Evolutionary conservation across 2,888 invertebrate species (phyloP).

Genomic region (Drosophila niveifrons): DNA sequence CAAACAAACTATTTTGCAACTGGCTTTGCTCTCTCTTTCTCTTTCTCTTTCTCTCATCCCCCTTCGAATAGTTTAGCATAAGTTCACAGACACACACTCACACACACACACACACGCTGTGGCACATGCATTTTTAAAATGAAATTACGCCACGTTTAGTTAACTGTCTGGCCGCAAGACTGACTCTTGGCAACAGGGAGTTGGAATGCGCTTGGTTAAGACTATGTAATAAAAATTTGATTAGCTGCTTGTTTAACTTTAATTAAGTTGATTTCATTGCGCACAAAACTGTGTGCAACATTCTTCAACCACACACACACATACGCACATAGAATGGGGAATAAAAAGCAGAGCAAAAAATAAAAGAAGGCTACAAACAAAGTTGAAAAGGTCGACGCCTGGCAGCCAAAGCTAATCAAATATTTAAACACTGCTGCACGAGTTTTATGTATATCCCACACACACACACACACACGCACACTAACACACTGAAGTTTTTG

Average conservation of each 20-base stretch:
- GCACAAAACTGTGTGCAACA: constrained; percentile 35
- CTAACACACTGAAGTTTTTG: constrained; percentile 3
- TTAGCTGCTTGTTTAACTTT: constrained; percentile 81
- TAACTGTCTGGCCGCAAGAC: constrained; percentile 46
- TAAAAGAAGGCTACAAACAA: background rate
- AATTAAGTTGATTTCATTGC: constrained; percentile 75
- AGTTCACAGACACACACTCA: constrained; percentile 16
- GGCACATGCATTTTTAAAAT: constrained; percentile 73
- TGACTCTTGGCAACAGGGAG: background rate
- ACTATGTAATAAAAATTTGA: constrained; percentile 74
- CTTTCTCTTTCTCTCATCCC: background rate
- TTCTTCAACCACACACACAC: constrained; percentile 4
- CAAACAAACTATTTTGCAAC: constrained; percentile 26
- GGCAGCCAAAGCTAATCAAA: constrained; percentile 60
- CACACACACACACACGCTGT: constrained; percentile 9
- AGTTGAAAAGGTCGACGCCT: constrained; percentile 9
- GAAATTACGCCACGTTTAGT: constrained; percentile 75
- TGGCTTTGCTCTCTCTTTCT: constrained; percentile 16
- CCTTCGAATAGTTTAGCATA: constrained; percentile 28
- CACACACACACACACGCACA: no score
- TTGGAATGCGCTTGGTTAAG: constrained; percentile 40
- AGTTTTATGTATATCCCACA: constrained; percentile 8
- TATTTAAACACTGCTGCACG: constrained; percentile 58
- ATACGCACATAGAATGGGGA: background rate
- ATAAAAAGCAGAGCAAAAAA: constrained; percentile 3